Base-by-base conservation (phyloP, 2,797 vertebrate species). In the Notamacropus eugenii region DNA sequence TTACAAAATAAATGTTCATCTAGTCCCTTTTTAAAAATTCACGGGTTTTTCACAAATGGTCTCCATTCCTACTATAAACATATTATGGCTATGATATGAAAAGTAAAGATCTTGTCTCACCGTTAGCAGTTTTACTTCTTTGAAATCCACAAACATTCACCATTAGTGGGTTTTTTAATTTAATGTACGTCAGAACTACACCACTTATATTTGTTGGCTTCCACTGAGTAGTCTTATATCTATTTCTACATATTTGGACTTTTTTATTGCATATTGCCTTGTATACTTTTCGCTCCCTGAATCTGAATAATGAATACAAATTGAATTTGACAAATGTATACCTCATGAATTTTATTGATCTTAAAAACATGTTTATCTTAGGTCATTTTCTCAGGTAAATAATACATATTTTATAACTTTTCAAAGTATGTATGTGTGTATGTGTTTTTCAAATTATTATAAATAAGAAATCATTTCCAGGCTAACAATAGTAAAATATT, bases 341-440 rank as follows among this genome's bases (percentile, higher is more conserved):
- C 2, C 59, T 94, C 93, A 14, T 96, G 29, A 67, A 96, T 82
- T 92, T 82, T 96, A 46, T 4, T 59, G 46, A 94, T 94, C 90
- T 92, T 94, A 93, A 93, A 96, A 93, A 67, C 58, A 54, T 74
- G 93, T 50, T 92, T 95, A 94, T 58, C 94, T 95, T 55, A 90
- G 59, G 59, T 90, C 10, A 92, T 90, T 95, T 46, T 96, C 94
- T 93, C 46, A 96, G 87, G 91, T 94, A 97, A 98, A 97, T 93
- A 92, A 90, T 96, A 57, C 50, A 96, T 95, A 97, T 98, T 97
- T 97, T 87, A 96, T 46, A 91, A 94, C 19, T 91, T 92, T 95
- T 82, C 91, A 34, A 93, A 93, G 93, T 14, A 87, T n/a, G 55
- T 92, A 90, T 54, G 54, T 50, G 54, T 34, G n/a, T 3, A 59